Percentiles rank a stretch among this genome's conserved stretches.
Evolutionary conservation across 2,113 vertebrate species (phyloP).

Genomic region (Heterochromis multidens): DNA sequence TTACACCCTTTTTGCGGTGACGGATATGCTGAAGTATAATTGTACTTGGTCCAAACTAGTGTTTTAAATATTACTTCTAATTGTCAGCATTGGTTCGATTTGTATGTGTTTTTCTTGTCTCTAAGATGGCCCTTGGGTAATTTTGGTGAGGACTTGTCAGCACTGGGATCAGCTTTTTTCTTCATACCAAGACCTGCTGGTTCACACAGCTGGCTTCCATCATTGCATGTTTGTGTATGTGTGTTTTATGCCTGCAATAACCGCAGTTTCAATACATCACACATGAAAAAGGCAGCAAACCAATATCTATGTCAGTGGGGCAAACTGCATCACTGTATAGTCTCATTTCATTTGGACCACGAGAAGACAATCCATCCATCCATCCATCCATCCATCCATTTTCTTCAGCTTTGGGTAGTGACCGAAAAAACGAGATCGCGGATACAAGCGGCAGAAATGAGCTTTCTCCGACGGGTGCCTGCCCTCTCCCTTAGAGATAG

Average conservation of each 20-base stretch:
- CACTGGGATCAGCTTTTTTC: not conserved
- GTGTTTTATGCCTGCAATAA: slow-evolving; percentile 14
- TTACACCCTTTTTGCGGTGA: slow-evolving; percentile 7
- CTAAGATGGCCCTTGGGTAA: not conserved
- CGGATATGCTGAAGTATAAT: slow-evolving; percentile 5
- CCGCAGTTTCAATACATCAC: slow-evolving; percentile 24
- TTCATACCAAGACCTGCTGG: not conserved
- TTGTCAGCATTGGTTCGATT: not conserved
- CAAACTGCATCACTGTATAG: not conserved
- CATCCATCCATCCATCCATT: too few relatives aligned
- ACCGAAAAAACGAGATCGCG: too few relatives aligned
- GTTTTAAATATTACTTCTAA: not conserved
- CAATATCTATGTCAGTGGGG: slow-evolving; percentile 32
- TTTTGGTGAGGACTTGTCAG: not conserved
- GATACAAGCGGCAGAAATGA: too few relatives aligned
- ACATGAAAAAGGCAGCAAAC: slow-evolving; percentile 32
- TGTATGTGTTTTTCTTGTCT: not conserved
- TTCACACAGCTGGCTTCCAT: slow-evolving; percentile 58
- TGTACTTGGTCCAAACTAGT: not conserved
- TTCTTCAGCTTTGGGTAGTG: too few relatives aligned
- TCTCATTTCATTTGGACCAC: not conserved
- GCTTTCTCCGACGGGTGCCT: too few relatives aligned
- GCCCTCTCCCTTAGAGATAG: too few relatives aligned
- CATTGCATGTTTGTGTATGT: slow-evolving; percentile 4
- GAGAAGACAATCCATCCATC: not conserved